These are phyloP conservation scores for Ciconia maguari DNA, from an alignment of 2,113 vertebrate species.

Conservation along the genomic window DNA sequence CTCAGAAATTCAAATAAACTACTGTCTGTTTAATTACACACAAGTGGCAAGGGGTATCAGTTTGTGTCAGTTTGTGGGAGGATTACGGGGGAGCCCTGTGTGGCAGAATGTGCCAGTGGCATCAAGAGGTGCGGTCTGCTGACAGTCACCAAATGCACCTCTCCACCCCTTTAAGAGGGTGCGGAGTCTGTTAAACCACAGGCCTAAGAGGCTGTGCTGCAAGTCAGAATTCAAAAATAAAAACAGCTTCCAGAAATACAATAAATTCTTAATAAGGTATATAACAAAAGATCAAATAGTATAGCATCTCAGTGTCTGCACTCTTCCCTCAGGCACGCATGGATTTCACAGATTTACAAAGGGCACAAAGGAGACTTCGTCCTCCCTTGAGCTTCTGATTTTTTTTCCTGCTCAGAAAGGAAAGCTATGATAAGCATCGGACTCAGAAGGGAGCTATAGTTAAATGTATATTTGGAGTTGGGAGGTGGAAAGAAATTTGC, in stretches of 20 bases:
- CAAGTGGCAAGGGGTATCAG: background rate
- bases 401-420: background rate
- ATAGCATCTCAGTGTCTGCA: background rate
- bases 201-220: background rate
- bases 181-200: background rate
- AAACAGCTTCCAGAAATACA: background rate
- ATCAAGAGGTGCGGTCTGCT: background rate
- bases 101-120: background rate
- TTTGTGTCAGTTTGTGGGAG: background rate
- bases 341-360: background rate
- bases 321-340: background rate
- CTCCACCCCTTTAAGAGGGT: background rate
- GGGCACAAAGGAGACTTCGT: background rate
- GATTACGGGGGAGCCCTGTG: background rate
- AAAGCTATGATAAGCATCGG: background rate
- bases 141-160: background rate
- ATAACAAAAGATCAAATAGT: background rate
- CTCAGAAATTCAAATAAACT: background rate
- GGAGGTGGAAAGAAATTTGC: background rate
- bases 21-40: background rate
- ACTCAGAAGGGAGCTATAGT: background rate
- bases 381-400: background rate
- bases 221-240: background rate
- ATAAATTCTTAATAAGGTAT: background rate
- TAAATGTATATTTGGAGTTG: background rate